Conservation (phyloP, 2,797 vertebrate species). For the Novumbra hubbsi region DNA sequence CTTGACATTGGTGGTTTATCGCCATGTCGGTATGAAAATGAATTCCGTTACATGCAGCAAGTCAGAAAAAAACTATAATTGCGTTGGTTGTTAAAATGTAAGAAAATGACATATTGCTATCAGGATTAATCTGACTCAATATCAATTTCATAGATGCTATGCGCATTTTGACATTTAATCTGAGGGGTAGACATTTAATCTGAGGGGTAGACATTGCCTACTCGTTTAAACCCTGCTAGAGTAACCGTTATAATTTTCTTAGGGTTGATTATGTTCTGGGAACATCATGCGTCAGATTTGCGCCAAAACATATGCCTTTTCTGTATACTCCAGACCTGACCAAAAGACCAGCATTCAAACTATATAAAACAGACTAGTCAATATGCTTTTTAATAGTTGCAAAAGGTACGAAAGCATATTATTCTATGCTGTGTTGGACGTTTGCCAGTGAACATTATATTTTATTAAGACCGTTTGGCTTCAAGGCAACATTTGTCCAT, state of each 20-base stretch:
- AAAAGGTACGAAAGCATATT: not conserved
- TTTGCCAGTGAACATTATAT: constrained; percentile 42
- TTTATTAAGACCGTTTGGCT: constrained; percentile 50
- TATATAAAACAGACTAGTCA: not conserved
- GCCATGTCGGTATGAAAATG: constrained; percentile 43
- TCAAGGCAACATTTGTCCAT: constrained; percentile 66
- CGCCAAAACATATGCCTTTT: not conserved
- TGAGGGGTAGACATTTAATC: not conserved
- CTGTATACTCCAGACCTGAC: not conserved
- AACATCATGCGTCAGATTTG: not conserved
- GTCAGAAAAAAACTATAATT: constrained; percentile 12
- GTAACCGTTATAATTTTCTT: not conserved
- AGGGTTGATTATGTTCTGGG: not conserved
- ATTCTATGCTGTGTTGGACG: not conserved
- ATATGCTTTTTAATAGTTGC: not conserved
- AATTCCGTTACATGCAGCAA: constrained; percentile 54
- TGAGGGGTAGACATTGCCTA: not conserved
- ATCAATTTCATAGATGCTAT: constrained; percentile 29
- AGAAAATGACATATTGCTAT: constrained; percentile 7
- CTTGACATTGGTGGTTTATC: constrained; percentile 70
- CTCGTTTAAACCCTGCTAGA: not conserved
- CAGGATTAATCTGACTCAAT: constrained; percentile 23
- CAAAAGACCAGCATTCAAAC: not conserved
- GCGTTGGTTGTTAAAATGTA: constrained; percentile 24
- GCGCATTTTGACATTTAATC: constrained; percentile 17